Percentiles rank a stretch among this genome's conserved stretches.
Conservation (phyloP, 2,888 invertebrate species). For the Capitulum mitella region DNA sequence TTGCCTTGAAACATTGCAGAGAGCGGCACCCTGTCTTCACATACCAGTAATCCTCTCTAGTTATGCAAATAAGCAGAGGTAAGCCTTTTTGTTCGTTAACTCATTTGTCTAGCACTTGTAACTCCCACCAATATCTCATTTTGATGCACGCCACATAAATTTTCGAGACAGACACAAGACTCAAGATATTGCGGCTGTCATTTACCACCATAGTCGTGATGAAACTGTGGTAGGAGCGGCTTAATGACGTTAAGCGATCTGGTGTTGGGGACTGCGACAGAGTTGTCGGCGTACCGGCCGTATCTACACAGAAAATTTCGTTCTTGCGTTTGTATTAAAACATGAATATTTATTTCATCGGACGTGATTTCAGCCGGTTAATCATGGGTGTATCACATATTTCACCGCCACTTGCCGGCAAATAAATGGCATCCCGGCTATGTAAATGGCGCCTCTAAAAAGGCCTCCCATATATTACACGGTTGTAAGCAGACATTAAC, state of each 20-base stretch:
- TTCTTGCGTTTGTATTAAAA: too few species aligned
- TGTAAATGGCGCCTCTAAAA: not conserved
- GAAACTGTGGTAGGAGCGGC: too few species aligned
- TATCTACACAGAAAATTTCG: too few species aligned
- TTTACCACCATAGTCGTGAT: too few species aligned
- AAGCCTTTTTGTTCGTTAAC: not conserved
- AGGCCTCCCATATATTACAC: conserved; percentile 6
- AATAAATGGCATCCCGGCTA: not conserved
- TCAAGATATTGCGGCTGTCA: not conserved
- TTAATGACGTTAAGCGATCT: too few species aligned
- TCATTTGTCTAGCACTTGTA: not conserved
- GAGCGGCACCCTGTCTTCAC: too few species aligned
- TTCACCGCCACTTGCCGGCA: conserved; percentile 4
- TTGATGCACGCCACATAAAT: not conserved
- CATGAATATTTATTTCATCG: not conserved
- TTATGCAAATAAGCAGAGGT: not conserved
- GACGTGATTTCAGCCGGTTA: not conserved
- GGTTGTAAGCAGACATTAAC: not conserved
- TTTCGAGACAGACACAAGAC: not conserved
- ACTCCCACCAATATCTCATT: not conserved
- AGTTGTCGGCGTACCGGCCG: too few species aligned
- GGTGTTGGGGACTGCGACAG: too few species aligned
- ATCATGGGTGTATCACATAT: not conserved
- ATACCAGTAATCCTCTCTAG: not conserved
- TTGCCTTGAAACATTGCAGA: not conserved